A percentile compares a stretch with the other conserved stretches of the same genome.
phyloP scores from a whole-genome alignment of 2,888 invertebrate genomes.

The Itoplectis maculator region DNA sequence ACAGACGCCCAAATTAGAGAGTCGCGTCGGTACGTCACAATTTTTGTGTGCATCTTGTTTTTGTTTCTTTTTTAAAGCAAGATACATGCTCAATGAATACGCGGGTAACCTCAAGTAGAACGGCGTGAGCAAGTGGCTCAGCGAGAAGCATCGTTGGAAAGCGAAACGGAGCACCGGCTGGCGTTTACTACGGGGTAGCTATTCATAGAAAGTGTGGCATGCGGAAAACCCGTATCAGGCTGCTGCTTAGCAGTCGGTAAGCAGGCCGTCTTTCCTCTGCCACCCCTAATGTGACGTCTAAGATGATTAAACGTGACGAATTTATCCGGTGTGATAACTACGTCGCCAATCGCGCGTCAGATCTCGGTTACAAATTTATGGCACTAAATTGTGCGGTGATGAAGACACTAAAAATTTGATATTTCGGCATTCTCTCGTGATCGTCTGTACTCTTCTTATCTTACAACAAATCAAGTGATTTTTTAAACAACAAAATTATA shows the following conservation, averaged over 20 bases:
- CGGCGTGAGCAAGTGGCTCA: not conserved
- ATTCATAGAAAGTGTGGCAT: slow-evolving; percentile 67
- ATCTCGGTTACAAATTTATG: not conserved
- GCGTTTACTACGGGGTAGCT: slow-evolving; percentile 42
- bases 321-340: slow-evolving; percentile 6
- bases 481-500: too few relatives aligned
- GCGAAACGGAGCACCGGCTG: slow-evolving; percentile 23
- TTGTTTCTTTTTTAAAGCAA: not conserved
- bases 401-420: not conserved
- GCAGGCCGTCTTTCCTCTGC: slow-evolving; percentile 8
- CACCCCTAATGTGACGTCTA: not conserved
- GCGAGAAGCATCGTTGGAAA: slow-evolving; percentile 15
- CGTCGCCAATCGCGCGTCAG: not conserved
- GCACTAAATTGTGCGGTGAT: not conserved
- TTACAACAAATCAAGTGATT: not conserved
- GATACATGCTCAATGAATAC: not conserved
- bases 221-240: slow-evolving; percentile 58
- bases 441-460: not conserved
- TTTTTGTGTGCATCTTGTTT: not conserved
- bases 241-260: slow-evolving; percentile 27
- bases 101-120: not conserved
- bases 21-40: not conserved
- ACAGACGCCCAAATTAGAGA: not conserved
- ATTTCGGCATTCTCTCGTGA: not conserved
- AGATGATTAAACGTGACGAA: slow-evolving; percentile 4